Evolutionary conservation across 2,797 vertebrate genomes (phyloP).

Genomic region (Neosilurus mollespiculum): DNA sequence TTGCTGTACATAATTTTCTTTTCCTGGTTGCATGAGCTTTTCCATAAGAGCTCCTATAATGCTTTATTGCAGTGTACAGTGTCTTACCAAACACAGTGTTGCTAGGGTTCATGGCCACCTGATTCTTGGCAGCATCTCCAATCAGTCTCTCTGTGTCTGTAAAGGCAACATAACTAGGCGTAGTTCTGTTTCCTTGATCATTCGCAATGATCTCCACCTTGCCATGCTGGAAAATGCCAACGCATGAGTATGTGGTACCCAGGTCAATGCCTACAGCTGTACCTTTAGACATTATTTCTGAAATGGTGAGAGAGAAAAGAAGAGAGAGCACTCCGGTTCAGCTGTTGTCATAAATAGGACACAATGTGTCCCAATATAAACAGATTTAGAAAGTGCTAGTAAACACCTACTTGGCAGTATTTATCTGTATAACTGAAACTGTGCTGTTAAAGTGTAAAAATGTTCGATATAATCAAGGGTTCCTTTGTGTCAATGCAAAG

Average conservation of each 20-base stretch:
- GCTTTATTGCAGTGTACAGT: not conserved
- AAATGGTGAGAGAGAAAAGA: conserved; percentile 13
- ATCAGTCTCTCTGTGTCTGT: conserved; percentile 87
- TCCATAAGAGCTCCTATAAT: not conserved
- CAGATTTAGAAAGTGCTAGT: conserved; percentile 34
- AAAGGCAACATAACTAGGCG: conserved; percentile 90
- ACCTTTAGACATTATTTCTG: conserved; percentile 77
- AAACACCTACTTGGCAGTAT: not conserved
- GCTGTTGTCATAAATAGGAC: conserved; percentile 8
- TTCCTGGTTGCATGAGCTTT: not conserved
- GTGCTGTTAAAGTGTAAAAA: no score
- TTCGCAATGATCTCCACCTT: conserved; percentile 84
- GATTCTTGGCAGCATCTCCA: conserved; percentile 90
- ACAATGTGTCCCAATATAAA: not conserved
- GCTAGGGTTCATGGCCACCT: conserved; percentile 89
- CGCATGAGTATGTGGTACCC: conserved; percentile 82
- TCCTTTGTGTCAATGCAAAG: no score
- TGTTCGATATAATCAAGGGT: no score
- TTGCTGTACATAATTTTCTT: not conserved
- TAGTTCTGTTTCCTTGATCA: conserved; percentile 85
- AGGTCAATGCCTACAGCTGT: conserved; percentile 81
- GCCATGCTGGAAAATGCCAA: conserved; percentile 82
- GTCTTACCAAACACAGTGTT: conserved; percentile 88
- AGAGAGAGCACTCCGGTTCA: not conserved
- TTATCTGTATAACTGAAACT: not conserved